Evolutionary conservation across 2,888 invertebrate species (phyloP).

Genomic region (Brassicogethes aeneus): DNA sequence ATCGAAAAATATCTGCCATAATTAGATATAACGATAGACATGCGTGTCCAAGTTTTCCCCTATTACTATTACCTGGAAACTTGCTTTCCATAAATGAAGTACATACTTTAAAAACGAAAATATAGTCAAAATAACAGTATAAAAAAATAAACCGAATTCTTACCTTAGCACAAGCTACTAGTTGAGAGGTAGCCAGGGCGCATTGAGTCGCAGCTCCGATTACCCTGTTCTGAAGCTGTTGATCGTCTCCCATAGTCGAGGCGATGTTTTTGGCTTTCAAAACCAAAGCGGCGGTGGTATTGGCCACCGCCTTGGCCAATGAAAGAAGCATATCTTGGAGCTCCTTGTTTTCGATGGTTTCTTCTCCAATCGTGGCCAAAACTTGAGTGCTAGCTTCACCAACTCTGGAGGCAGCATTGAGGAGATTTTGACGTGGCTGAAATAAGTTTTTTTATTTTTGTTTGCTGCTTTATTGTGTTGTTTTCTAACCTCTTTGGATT

Average conservation of each 20-base stretch:
- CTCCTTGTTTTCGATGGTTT: constrained; percentile 75
- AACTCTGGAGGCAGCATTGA: constrained; percentile 92
- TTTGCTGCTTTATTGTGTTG: too few relatives aligned
- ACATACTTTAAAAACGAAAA: constrained; percentile 6
- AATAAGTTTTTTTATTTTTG: too few relatives aligned
- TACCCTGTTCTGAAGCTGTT: constrained; percentile 74
- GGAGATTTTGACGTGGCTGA: constrained; percentile 75
- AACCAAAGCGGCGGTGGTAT: constrained; percentile 93
- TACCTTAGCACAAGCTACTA: constrained; percentile 94
- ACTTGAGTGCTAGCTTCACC: constrained; percentile 96
- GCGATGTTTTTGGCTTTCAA: constrained; percentile 95
- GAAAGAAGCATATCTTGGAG: constrained; percentile 83
- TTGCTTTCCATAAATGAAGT: background rate
- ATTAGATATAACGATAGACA: background rate
- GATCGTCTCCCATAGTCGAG: constrained; percentile 75
- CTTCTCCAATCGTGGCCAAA: constrained; percentile 86
- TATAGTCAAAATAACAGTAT: background rate
- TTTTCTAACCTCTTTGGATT: constrained; percentile 64
- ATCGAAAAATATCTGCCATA: background rate
- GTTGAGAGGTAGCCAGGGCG: constrained; percentile 92
- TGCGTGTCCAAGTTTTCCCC: background rate
- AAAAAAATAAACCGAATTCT: constrained; percentile 11
- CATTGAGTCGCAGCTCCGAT: constrained; percentile 96
- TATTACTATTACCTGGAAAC: background rate
- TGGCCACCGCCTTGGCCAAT: constrained; percentile 94